Evolutionary conservation across 2,888 invertebrate genomes (phyloP), one percentile per base, ranked within the genome.

Genomic region (Tromatobia lineatoria): DNA sequence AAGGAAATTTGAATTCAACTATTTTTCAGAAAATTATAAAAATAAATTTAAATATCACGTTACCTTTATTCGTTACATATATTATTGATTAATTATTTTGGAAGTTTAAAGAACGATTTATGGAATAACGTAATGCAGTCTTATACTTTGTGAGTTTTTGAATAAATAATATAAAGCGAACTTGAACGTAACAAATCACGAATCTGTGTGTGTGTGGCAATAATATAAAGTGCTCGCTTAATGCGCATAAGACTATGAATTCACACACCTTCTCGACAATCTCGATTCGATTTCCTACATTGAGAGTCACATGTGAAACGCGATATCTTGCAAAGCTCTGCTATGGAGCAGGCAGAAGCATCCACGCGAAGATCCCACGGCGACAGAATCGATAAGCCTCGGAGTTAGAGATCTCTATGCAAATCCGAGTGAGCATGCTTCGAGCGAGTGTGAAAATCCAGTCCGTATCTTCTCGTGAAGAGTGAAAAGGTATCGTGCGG

Each of bases 391-490:
- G 42, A 71, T 71, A 54, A 71, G 54, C 29, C 70, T 52, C 70
- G 23, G 54, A 71, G 34, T 54, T 54, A 54, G 70, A 52, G 70
- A 34, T 71, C 70, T 71, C 54, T 71, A 71, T 71, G 70, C 38
- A 71, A 71, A 71, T 71, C 38, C 54, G 18, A n/a, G 20, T 52
- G 70, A 71, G 69, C 20, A 20, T 25, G 20, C 54, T 29, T 71
- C 54, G 70, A 52, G 38, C 67, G n/a, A 69, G 70, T 54, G 70
- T 71, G 70, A 71, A 71, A 71, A 71, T 54, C 52, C 52, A 38
- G 38, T n/a, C 34, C 70, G 54, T 71, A 71, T 71, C 54, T 71
- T 38, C 70, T 71, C 70, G 70, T 71, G 70, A 71, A 54, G 70
- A 54, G 52, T 71, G 54, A 71, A 71, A 71, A 71, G 52, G 54